Percentiles rank a stretch among this genome's conserved stretches.
Conservation (phyloP, 1,140 invertebrate genomes). For the Littorina saxatilis region DNA sequence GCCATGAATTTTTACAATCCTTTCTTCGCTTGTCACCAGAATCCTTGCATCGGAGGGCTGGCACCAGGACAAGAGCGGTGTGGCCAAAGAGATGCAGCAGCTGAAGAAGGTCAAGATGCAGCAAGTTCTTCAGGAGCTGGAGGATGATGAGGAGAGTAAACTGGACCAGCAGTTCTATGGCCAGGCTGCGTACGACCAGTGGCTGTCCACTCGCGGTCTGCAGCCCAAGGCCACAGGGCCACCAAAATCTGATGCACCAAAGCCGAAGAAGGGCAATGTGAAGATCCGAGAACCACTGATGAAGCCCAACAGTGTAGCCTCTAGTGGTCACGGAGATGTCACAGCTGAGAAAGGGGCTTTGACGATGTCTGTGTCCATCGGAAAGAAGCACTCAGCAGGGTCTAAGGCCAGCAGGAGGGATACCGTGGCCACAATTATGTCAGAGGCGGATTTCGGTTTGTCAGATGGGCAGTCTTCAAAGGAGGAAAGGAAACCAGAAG, state of each 20-base stretch:
- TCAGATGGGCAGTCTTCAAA: not conserved
- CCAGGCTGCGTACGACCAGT: slow-evolving; percentile 66
- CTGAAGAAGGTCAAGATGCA: slow-evolving; percentile 72
- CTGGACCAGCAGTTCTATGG: slow-evolving; percentile 63
- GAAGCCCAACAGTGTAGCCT: slow-evolving; percentile 53
- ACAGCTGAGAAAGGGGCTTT: slow-evolving; percentile 22
- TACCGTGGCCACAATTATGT: slow-evolving; percentile 21
- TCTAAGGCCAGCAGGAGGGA: slow-evolving; percentile 40
- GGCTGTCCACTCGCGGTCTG: slow-evolving; percentile 55
- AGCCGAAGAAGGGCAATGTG: slow-evolving; percentile 4
- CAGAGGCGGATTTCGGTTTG: slow-evolving; percentile 25
- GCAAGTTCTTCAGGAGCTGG: slow-evolving; percentile 66
- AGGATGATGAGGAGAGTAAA: slow-evolving; percentile 63
- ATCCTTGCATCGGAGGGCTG: slow-evolving; percentile 73
- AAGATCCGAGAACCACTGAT: slow-evolving; percentile 35
- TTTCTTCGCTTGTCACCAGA: too few species aligned
- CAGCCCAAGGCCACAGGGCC: slow-evolving; percentile 45
- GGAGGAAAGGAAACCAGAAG: slow-evolving; percentile 22
- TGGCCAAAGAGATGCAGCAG: slow-evolving; percentile 70
- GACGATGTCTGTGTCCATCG: slow-evolving; percentile 39
- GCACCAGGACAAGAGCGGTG: slow-evolving; percentile 72
- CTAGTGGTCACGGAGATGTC: not conserved
- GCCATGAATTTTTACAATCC: too few species aligned
- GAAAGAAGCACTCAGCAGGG: slow-evolving; percentile 22
- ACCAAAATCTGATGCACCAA: slow-evolving; percentile 13